Evolutionary conservation across 2,888 invertebrate species (phyloP).

Genomic region (Clostera curtula): DNA sequence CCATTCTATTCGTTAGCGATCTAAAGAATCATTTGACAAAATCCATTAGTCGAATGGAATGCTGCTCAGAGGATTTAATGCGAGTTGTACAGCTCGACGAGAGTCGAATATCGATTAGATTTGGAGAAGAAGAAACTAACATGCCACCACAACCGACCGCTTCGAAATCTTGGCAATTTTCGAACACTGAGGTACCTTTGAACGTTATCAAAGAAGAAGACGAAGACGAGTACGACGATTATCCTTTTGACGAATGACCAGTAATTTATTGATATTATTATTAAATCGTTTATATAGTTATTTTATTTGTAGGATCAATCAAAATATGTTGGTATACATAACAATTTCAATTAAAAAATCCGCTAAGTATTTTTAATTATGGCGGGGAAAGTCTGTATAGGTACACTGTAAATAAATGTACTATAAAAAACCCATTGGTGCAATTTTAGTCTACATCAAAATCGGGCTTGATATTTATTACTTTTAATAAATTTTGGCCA

Average conservation of each 20-base stretch:
- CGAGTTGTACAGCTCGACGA: constrained; percentile 45
- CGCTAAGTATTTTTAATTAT: no score
- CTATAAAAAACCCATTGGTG: no score
- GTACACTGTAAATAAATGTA: no score
- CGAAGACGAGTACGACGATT: constrained; percentile 42
- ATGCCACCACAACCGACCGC: constrained; percentile 11
- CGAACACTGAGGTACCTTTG: constrained; percentile 20
- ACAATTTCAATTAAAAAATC: no score
- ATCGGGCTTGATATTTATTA: no score
- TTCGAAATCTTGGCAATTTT: neutral
- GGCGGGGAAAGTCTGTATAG: no score
- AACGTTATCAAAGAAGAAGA: constrained; percentile 45
- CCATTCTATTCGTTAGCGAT: constrained; percentile 3
- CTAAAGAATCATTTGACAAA: constrained; percentile 37
- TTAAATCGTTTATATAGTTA: neutral
- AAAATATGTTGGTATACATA: no score
- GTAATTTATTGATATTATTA: neutral
- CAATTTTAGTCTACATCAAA: no score
- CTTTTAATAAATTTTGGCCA: no score
- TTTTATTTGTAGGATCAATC: neutral
- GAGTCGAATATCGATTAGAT: constrained; percentile 35
- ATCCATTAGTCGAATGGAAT: constrained; percentile 39
- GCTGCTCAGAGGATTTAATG: constrained; percentile 39
- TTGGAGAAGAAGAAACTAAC: constrained; percentile 25
- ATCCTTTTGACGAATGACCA: constrained; percentile 33